phyloP scores from a whole-genome alignment of 92 coral and sea anemone genomes.

The Nematostella vectensis region DNA sequence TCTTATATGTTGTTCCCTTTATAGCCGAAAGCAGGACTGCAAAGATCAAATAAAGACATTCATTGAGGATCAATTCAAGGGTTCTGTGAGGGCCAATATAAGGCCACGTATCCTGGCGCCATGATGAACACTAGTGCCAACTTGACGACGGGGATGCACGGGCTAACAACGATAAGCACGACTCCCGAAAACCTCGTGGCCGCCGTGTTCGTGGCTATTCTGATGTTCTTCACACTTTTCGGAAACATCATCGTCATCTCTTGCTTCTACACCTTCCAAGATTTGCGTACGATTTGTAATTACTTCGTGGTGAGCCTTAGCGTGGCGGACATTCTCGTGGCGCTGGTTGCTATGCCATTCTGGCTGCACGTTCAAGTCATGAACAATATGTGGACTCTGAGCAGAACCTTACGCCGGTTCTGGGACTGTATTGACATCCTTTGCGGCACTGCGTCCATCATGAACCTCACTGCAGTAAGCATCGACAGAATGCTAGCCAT shows the following conservation, averaged over 20 bases:
- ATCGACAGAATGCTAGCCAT: slow-evolving; percentile 79
- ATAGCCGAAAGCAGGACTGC: no score
- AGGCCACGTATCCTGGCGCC: no score
- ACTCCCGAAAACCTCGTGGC: slow-evolving; percentile 44
- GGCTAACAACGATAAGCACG: no score
- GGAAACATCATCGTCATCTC: slow-evolving; percentile 77
- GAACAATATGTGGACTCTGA: slow-evolving; percentile 29
- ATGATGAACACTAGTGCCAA: no score
- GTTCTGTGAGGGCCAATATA: no score
- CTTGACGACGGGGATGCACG: no score
- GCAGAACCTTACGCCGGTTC: slow-evolving; percentile 3
- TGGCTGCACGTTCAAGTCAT: slow-evolving; percentile 68
- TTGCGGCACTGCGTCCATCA: slow-evolving; percentile 55
- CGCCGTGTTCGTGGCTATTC: slow-evolving; percentile 60
- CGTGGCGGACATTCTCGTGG: slow-evolving; percentile 77
- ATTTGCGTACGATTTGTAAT: slow-evolving; percentile 77
- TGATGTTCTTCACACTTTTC: slow-evolving; percentile 57
- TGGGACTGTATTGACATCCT: slow-evolving; percentile 51
- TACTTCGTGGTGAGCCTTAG: slow-evolving; percentile 86
- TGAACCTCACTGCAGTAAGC: slow-evolving; percentile 59
- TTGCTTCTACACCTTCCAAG: slow-evolving; percentile 75
- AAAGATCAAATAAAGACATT: no score
- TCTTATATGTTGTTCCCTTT: no score
- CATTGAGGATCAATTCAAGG: no score
- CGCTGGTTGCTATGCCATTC: slow-evolving; percentile 74